A percentile compares a stretch with the other conserved stretches of the same genome.
Evolutionary conservation across 2,113 vertebrate genomes (phyloP).

Genomic region (Gila orcuttii): DNA sequence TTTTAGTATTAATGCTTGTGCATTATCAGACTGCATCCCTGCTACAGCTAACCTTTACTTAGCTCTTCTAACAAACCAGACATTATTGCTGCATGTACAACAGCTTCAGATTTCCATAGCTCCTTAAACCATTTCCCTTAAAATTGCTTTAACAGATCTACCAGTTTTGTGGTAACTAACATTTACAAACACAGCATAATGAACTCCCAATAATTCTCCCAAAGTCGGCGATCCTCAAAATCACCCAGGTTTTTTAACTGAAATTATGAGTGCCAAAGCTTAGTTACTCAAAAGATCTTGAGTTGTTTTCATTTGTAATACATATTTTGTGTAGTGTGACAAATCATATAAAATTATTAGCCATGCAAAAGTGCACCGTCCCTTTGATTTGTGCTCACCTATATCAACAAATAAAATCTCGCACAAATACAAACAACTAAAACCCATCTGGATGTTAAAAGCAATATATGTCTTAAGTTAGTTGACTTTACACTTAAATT

Average conservation of each 20-base stretch:
- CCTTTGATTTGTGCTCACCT: slow-evolving; percentile 22
- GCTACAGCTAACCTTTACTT: neutral
- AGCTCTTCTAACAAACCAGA: neutral
- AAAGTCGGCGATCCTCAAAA: neutral
- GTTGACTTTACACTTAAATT: slow-evolving; percentile 21
- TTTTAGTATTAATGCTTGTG: slow-evolving; percentile 2
- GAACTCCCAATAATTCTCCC: slow-evolving; percentile 28
- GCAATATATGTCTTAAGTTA: slow-evolving; percentile 8
- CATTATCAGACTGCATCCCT: neutral
- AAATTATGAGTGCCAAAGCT: neutral
- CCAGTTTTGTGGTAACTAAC: neutral
- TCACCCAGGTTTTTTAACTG: neutral
- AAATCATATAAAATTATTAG: slow-evolving; percentile 17
- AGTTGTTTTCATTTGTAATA: neutral
- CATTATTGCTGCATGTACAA: neutral
- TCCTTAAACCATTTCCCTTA: neutral
- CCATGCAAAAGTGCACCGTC: neutral
- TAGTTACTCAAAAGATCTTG: neutral
- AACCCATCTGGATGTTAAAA: slow-evolving; percentile 13
- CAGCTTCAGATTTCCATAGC: neutral
- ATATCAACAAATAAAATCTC: neutral
- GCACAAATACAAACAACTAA: slow-evolving; percentile 16
- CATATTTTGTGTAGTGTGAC: slow-evolving; percentile 31
- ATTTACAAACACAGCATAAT: neutral
- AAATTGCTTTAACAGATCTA: neutral